Evolutionary conservation across 2,797 vertebrate species (phyloP).

Genomic region (Petrocephalus sullivani): DNA sequence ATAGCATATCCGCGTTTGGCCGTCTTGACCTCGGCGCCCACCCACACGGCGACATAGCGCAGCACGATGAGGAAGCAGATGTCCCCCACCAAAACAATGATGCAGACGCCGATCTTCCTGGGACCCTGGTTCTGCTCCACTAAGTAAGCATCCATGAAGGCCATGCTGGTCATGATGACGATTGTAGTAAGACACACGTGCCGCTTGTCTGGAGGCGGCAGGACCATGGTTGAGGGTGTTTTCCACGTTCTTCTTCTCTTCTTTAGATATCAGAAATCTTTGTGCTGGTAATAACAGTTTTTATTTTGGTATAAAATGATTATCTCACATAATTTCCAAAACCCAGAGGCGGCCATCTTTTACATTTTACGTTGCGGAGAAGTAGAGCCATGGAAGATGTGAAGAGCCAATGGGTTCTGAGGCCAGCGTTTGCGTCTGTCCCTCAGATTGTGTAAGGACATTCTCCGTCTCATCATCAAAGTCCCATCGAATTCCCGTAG

Average conservation of each 20-base stretch:
- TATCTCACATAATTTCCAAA: slow-evolving; percentile 17
- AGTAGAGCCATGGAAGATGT: neutral
- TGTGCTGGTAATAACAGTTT: neutral
- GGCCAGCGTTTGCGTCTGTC: slow-evolving; percentile 6
- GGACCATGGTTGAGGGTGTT: slow-evolving; percentile 62
- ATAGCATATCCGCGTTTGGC: slow-evolving; percentile 78
- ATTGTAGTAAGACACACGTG: slow-evolving; percentile 81
- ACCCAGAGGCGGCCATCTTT: neutral
- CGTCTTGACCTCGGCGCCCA: slow-evolving; percentile 72
- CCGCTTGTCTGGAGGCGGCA: slow-evolving; percentile 75
- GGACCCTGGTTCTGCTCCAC: slow-evolving; percentile 69
- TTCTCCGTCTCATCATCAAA: slow-evolving; percentile 24
- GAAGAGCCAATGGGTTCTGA: neutral
- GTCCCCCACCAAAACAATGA: slow-evolving; percentile 63
- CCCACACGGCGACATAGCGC: slow-evolving; percentile 63
- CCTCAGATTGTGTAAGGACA: slow-evolving; percentile 18
- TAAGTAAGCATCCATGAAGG: slow-evolving; percentile 79
- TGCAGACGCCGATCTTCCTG: slow-evolving; percentile 59
- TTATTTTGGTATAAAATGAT: neutral
- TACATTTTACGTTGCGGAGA: neutral
- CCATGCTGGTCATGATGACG: slow-evolving; percentile 82
- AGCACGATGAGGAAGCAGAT: slow-evolving; percentile 69
- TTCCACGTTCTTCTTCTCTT: neutral
- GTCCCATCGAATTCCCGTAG: slow-evolving; percentile 27
- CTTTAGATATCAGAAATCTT: neutral